Percentiles rank a stretch among this genome's conserved stretches.
Evolutionary conservation across 2,113 vertebrate species (phyloP).

Genomic region (Lynx canadensis): DNA sequence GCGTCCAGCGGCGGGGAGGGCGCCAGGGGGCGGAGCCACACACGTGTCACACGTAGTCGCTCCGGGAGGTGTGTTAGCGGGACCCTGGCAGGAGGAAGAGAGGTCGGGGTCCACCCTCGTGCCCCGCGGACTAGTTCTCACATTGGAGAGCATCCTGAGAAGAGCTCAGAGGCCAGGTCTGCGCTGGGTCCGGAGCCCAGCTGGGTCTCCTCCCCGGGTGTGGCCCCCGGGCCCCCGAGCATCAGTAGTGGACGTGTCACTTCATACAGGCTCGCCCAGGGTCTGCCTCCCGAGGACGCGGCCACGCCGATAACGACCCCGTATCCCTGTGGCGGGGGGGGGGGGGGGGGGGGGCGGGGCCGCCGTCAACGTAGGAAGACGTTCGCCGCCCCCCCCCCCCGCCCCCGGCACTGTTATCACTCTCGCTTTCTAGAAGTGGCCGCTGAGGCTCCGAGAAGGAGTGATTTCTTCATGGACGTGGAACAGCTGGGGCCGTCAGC

Average conservation of each 20-base stretch:
- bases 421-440: not conserved
- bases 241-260: not conserved
- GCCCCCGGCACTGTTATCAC: too few species aligned
- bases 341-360: too few species aligned
- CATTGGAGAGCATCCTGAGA: not conserved
- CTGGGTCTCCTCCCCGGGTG: not conserved
- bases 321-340: not conserved
- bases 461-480: not conserved
- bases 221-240: fast-evolving
- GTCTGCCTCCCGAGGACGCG: not conserved
- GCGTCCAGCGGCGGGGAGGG: not conserved
- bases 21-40: too few species aligned
- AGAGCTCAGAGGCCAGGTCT: not conserved
- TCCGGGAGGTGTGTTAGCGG: not conserved
- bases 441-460: not conserved
- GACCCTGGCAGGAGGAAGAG: not conserved
- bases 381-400: not conserved
- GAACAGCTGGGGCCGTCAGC: not conserved
- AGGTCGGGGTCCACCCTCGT: not conserved
- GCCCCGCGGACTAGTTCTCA: not conserved
- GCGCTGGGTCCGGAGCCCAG: not conserved
- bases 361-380: not conserved
- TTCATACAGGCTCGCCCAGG: not conserved
- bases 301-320: not conserved
- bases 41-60: not conserved